These are phyloP conservation scores for Tiliqua scincoides DNA, from an alignment of 2,113 vertebrate genomes.

Conservation along the genomic window DNA sequence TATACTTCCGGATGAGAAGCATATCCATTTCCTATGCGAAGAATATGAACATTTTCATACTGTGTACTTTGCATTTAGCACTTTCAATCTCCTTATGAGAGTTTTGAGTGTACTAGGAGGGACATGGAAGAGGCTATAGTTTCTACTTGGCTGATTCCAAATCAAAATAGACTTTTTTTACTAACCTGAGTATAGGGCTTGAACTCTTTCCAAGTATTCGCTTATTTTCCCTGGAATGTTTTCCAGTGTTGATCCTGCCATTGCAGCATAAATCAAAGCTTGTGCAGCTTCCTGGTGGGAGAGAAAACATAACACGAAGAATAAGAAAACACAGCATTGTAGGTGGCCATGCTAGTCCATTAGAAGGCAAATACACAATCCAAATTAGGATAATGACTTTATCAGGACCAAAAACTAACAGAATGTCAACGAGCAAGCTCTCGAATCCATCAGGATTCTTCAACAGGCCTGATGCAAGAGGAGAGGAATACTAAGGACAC, in stretches of 20 bases:
- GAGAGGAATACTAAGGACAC: too few relatives aligned
- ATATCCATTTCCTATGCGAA: not conserved
- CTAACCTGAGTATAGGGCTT: conserved; percentile 90
- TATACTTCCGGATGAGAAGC: not conserved
- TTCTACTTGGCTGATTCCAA: not conserved
- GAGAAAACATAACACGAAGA: conserved; percentile 31
- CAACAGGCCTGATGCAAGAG: too few relatives aligned
- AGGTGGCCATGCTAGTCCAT: too few relatives aligned
- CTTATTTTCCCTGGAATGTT: conserved; percentile 95
- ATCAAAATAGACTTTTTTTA: conserved; percentile 3
- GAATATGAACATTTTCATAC: not conserved
- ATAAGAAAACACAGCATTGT: not conserved
- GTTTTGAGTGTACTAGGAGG: not conserved
- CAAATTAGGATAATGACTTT: too few relatives aligned
- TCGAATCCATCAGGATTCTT: too few relatives aligned
- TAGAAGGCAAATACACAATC: too few relatives aligned
- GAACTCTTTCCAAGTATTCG: conserved; percentile 94
- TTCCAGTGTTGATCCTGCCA: conserved; percentile 96
- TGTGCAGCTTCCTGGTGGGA: conserved; percentile 88
- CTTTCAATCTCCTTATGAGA: not conserved
- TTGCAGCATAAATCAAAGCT: conserved; percentile 95
- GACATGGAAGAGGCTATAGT: not conserved
- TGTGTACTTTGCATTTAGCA: not conserved
- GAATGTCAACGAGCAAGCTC: too few relatives aligned
- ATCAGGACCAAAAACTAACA: too few relatives aligned